Evolutionary conservation across 2,113 vertebrate genomes (phyloP).

Genomic region (Perognathus longimembris): DNA sequence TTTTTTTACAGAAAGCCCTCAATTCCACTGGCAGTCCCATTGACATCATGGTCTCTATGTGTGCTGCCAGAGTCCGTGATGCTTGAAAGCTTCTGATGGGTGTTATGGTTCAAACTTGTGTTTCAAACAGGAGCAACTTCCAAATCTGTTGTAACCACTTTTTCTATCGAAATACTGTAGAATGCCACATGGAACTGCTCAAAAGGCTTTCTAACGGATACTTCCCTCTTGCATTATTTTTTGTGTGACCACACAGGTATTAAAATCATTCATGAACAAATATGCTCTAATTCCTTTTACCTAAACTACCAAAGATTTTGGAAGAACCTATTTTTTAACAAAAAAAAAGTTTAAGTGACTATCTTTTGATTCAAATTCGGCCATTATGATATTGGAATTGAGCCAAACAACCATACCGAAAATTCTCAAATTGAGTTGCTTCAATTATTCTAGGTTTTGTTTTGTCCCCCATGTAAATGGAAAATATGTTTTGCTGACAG

Average conservation of each 20-base stretch:
- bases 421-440: constrained; percentile 86
- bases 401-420: constrained; percentile 68
- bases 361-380: constrained; percentile 76
- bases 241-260: constrained; percentile 75
- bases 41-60: constrained; percentile 79
- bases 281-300: constrained; percentile 68
- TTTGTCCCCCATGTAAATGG: constrained; percentile 65
- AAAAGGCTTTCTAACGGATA: constrained; percentile 63
- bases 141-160: constrained; percentile 71
- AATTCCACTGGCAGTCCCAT: constrained; percentile 69
- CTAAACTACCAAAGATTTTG: constrained; percentile 77
- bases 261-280: constrained; percentile 62
- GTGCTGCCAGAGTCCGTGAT: constrained; percentile 79
- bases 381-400: constrained; percentile 79
- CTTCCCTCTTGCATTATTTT: constrained; percentile 57
- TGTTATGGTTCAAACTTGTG: constrained; percentile 70
- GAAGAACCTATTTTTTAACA: constrained; percentile 71
- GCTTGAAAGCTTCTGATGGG: constrained; percentile 81
- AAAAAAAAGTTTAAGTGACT: constrained; percentile 69
- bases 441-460: constrained; percentile 78
- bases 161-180: constrained; percentile 70
- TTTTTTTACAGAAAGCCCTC: constrained; percentile 54
- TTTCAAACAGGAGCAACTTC: constrained; percentile 79
- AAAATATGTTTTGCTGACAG: constrained; percentile 56
- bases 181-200: constrained; percentile 60